Percentiles rank a stretch among this genome's conserved stretches.
Evolutionary conservation across 2,888 invertebrate species (phyloP).

Genomic region (Stegana nigrithorax): DNA sequence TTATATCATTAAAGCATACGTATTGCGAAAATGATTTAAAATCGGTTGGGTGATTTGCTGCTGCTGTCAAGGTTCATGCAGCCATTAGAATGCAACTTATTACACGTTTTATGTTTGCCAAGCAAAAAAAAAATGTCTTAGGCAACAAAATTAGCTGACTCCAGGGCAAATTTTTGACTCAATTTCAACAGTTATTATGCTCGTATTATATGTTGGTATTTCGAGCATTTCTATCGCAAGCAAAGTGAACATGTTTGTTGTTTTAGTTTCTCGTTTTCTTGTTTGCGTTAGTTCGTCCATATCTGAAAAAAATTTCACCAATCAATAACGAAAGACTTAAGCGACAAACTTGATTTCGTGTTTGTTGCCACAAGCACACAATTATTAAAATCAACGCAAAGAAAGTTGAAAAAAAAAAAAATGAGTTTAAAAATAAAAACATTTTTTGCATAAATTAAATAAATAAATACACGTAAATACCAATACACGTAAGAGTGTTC

Average conservation of each 20-base stretch:
- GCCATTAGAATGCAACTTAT: too few relatives aligned
- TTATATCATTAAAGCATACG: too few relatives aligned
- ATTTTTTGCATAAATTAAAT: constrained; percentile 60
- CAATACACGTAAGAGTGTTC: not conserved
- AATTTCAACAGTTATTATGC: too few relatives aligned
- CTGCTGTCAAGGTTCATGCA: too few relatives aligned
- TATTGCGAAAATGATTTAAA: too few relatives aligned
- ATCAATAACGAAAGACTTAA: constrained; percentile 61
- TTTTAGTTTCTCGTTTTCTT: too few relatives aligned
- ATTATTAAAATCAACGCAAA: constrained; percentile 47
- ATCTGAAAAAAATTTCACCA: constrained; percentile 57
- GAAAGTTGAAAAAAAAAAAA: constrained; percentile 35
- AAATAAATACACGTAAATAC: not conserved
- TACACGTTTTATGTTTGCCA: too few relatives aligned
- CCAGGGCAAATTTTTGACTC: not conserved
- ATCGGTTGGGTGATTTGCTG: too few relatives aligned
- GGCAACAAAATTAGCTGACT: not conserved
- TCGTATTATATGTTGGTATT: too few relatives aligned
- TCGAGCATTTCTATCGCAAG: constrained; percentile 2
- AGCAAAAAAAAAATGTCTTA: not conserved
- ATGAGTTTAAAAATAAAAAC: constrained; percentile 62
- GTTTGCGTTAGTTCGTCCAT: too few relatives aligned
- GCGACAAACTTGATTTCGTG: constrained; percentile 56
- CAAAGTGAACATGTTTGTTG: too few relatives aligned
- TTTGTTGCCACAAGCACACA: constrained; percentile 46